Conservation (phyloP, 2,797 vertebrate species). For the Syngnathus rostellatus region DNA sequence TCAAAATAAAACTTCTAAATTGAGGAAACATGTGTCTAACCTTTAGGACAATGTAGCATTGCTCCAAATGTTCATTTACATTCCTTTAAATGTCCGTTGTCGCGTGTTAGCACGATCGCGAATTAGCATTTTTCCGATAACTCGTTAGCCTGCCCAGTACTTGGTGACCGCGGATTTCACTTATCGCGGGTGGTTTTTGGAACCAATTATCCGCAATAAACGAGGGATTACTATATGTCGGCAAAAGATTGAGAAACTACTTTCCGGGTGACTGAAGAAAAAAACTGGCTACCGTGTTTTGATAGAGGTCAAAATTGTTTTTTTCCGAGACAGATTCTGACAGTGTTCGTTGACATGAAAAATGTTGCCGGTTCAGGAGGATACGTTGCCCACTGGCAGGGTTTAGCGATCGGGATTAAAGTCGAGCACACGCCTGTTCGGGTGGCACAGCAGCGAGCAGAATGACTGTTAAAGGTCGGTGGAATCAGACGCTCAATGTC, state of each 20-base stretch:
- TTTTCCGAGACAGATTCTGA: constrained; percentile 3
- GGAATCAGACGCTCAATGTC: constrained; percentile 64
- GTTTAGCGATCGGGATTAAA: constrained; percentile 71
- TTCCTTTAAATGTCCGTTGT: too few relatives aligned
- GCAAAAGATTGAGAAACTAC: neutral
- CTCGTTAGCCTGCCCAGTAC: too few relatives aligned
- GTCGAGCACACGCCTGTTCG: constrained; percentile 50
- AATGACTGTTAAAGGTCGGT: constrained; percentile 69
- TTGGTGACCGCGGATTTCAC: too few relatives aligned
- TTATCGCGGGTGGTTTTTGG: too few relatives aligned
- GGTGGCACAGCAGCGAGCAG: constrained; percentile 46
- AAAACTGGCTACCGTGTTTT: constrained; percentile 13
- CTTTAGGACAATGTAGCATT: too few relatives aligned
- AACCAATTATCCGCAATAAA: too few relatives aligned
- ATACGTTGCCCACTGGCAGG: constrained; percentile 51
- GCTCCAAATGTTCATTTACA: too few relatives aligned
- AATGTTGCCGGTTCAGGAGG: constrained; percentile 48
- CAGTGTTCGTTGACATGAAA: constrained; percentile 27
- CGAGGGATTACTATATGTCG: too few relatives aligned
- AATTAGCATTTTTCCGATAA: too few relatives aligned
- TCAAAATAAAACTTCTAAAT: too few relatives aligned
- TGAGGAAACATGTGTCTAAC: too few relatives aligned
- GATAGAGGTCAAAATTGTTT: constrained; percentile 18
- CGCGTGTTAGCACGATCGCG: too few relatives aligned
- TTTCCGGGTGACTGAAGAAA: constrained; percentile 21